Evolutionary conservation across 2,797 vertebrate genomes (phyloP).

Genomic region (Brachyalestes nurse): DNA sequence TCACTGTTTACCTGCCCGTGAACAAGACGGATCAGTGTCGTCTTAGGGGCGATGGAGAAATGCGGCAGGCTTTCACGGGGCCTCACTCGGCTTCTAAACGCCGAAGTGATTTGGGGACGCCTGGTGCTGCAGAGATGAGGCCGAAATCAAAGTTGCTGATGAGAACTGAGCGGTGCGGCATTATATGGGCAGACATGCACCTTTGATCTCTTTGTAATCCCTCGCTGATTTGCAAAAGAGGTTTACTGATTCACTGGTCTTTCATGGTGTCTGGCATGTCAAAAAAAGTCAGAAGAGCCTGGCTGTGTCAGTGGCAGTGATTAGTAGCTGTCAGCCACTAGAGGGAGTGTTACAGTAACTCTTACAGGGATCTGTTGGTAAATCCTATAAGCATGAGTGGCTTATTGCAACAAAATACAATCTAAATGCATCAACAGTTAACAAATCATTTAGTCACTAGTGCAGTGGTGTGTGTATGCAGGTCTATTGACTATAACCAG

Average conservation of each 20-base stretch:
- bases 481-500: no score
- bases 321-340: neutral
- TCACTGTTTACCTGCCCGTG: conserved; percentile 70
- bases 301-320: neutral
- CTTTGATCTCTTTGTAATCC: conserved; percentile 45
- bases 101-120: neutral
- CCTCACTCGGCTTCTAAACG: neutral
- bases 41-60: conserved; percentile 1
- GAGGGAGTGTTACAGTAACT: neutral
- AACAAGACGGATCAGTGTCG: conserved; percentile 27
- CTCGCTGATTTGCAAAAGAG: conserved; percentile 35
- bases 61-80: neutral
- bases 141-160: conserved; percentile 10
- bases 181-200: neutral
- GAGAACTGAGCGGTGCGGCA: neutral
- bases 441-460: neutral
- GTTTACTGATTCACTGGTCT: conserved; percentile 13
- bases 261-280: neutral
- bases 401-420: neutral
- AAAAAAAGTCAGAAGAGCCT: conserved; percentile 9
- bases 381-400: neutral
- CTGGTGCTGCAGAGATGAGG: conserved; percentile 5
- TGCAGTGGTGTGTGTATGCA: no score
- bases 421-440: neutral
- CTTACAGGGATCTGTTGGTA: neutral